phyloP scores from a whole-genome alignment of 2,113 vertebrate genomes.

The Capra hircus region DNA sequence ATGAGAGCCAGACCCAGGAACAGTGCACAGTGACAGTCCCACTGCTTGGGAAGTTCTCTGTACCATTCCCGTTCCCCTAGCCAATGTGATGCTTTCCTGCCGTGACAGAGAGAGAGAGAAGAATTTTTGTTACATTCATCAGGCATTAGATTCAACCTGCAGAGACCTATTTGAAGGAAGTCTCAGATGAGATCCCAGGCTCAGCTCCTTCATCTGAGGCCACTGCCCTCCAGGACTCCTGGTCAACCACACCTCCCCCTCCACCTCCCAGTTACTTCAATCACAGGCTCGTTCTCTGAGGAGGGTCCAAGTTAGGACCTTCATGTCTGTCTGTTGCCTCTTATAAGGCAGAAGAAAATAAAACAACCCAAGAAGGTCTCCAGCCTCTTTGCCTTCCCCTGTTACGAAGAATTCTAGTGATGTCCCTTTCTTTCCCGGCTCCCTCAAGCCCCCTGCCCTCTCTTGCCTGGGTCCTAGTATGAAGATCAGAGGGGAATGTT shows the following conservation, averaged over 20 bases:
- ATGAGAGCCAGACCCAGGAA: too few species aligned
- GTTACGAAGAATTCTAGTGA: not conserved
- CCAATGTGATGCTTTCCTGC: not conserved
- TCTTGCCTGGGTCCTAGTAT: not conserved
- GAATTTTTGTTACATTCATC: not conserved
- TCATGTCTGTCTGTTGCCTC: not conserved
- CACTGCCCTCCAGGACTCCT: not conserved
- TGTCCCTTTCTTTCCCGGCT: not conserved
- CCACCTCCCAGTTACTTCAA: not conserved
- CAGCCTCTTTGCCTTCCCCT: not conserved
- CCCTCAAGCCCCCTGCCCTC: rapidly evolving
- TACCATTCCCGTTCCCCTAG: too few species aligned
- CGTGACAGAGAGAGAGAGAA: not conserved
- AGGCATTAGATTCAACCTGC: not conserved
- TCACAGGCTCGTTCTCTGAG: not conserved
- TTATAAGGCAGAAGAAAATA: not conserved
- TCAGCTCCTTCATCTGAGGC: not conserved
- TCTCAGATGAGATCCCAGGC: not conserved
- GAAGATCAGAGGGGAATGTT: not conserved
- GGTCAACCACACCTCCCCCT: not conserved
- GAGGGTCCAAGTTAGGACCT: not conserved
- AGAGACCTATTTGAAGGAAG: not conserved
- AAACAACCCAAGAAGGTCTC: not conserved
- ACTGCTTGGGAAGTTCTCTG: not conserved
- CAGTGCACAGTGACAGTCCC: rapidly evolving